Evolutionary conservation across 2,113 vertebrate genomes (phyloP), one percentile per base, ranked within the genome.

Genomic region (Balaeniceps rex): DNA sequence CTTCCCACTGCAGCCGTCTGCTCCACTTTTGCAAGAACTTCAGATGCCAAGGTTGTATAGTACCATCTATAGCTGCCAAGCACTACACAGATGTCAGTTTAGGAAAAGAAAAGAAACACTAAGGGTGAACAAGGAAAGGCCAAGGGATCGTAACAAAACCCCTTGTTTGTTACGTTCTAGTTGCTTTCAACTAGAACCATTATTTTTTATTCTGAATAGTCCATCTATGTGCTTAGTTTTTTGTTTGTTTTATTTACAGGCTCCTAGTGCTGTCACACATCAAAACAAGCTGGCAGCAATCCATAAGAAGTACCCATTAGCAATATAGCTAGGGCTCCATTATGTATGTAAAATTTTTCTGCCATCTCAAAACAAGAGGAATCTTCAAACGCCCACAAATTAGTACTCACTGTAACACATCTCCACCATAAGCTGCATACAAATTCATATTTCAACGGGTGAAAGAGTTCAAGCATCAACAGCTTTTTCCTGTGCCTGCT

Each of bases 191-290:
- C 46, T 11, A 11, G 60, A 47, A 19, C 0, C 8, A 36, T 16
- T 58, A 21, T 44, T 93, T 93, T 88, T 92, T 33, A 71, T n/a
- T 58, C 51, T 9, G 1, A 94, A 78, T 11, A 72, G 71, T 21
- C 85, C 94, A 54, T 69, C 69, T 44, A 88, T 24, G 31, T 46
- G 33, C 64, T 78, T 15, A 6, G 70, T 80, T 68, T 77, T 25
- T 55, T 66, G 71, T 92, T 95, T 95, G 84, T 84, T 95, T 91
- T 95, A 78, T 93, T 91, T 96, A 84, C 91, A 75, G 83, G 91
- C 83, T 96, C 77, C 42, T 2, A 7, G 34, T 63, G 77, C 80
- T 96, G 95, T 76, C 87, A 93, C 93, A 49, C 81, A 78, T 81
- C 96, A 91, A 78, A 96, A 96, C 74, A 91, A 42, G 91, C 93